Evolutionary conservation across 2,888 invertebrate genomes (phyloP), one percentile per base, ranked within the genome.

Genomic region (Tubulanus polymorphus): DNA sequence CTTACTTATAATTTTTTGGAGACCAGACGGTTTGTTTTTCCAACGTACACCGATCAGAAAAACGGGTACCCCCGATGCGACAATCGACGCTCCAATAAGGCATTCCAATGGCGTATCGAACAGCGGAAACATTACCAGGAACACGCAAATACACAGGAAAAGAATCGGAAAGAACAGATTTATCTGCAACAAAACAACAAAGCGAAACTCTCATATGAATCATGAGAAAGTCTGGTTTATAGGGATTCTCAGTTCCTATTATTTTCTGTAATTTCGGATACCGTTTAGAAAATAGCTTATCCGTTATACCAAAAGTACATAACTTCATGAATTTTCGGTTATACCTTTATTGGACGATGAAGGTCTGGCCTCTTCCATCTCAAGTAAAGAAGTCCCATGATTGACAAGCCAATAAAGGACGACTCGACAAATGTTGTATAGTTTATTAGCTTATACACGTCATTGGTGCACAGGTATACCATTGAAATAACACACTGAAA

Each of bases 381-480:
- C 15, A 73, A 62, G 51, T 70, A 69, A 5, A 74, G 60, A 2
- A 72, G 56, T 3, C 66, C 51, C 1, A 62, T 15, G 6, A 71
- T 90, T 37, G 92, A 90, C 30, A 92, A 78, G 75, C 89, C 89
- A 48, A 93, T 91, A 81, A 94, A 94, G 77, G 76, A 65, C 2
- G 79, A 69, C 64, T 94, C 94, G 45, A 93, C 92, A 69, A 93
- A 91, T 54, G 90, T 91, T 71, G 91, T 88, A 76, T 93, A 94
- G 2, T 92, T 92, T 68, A 94, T 93, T 52, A 94, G 83, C 27
- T 88, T 85, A 69, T 89, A 89, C 51, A 94, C 85, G 80, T 93
- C 89, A 73, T 87, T 87, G 3, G 90, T 88, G 57, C 88, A 85
- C 68, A 94, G 80, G 90, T 93, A 93, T 53, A 90, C 75, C 57